Percentiles rank a stretch among this genome's conserved stretches.
Conservation (phyloP, 53 echinoderm and acorn worm species). For the Henricia sp. region DNA sequence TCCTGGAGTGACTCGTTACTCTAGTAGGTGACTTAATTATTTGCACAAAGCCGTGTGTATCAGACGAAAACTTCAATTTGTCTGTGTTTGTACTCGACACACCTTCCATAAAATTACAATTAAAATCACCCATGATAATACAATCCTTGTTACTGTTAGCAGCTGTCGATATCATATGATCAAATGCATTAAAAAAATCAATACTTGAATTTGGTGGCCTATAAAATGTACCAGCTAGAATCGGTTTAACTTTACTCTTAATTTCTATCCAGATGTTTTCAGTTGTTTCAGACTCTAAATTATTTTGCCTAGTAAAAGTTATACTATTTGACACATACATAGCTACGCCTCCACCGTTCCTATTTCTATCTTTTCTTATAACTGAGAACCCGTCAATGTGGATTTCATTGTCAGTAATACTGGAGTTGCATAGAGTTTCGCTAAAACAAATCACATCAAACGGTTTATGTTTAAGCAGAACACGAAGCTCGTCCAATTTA, state of each 20-base stretch:
- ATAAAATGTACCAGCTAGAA: slow-evolving; percentile 2
- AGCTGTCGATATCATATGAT: not conserved
- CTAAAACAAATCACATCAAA: not conserved
- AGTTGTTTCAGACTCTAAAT: not conserved
- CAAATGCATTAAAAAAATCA: not conserved
- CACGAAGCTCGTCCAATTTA: not conserved
- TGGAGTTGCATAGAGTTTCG: not conserved
- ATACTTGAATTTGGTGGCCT: not conserved
- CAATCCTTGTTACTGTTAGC: not conserved
- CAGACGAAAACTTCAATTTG: not conserved
- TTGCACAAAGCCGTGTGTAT: not conserved
- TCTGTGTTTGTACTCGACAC: not conserved
- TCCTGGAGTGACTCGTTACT: not conserved
- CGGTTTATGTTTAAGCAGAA: not conserved
- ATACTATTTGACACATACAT: not conserved
- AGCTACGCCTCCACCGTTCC: not conserved
- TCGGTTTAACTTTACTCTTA: not conserved
- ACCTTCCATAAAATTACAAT: slow-evolving; percentile 17
- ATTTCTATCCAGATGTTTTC: slow-evolving; percentile 27
- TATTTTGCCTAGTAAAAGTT: not conserved
- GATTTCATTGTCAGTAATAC: not conserved
- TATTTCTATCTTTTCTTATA: not conserved
- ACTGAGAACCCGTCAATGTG: not conserved
- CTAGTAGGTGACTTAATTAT: not conserved
- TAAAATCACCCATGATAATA: slow-evolving; percentile 12